These are phyloP conservation scores for Archips xylosteana DNA, from an alignment of 2,888 invertebrate species.

Conservation along the genomic window DNA sequence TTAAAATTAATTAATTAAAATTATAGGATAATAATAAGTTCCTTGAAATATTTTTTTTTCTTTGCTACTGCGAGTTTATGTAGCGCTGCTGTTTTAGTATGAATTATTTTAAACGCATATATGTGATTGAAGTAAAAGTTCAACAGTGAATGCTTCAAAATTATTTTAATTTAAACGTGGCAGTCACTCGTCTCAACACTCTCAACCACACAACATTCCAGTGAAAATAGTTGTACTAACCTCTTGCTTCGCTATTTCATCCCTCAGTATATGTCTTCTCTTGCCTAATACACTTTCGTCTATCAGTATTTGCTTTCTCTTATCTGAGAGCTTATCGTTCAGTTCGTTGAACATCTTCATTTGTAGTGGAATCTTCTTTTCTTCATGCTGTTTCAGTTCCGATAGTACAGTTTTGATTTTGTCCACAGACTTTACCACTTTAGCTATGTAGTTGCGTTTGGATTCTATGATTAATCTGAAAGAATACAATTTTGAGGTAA, in stretches of 20 bases:
- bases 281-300: slow-evolving; percentile 77
- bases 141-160: no score
- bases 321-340: slow-evolving; percentile 78
- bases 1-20: no score
- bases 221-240: slow-evolving; percentile 48
- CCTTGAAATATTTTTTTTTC: no score
- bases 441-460: slow-evolving; percentile 73
- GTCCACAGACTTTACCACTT: slow-evolving; percentile 78
- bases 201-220: no score
- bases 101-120: no score
- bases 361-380: slow-evolving; percentile 82
- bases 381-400: slow-evolving; percentile 84
- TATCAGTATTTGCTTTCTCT: slow-evolving; percentile 75
- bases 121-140: no score
- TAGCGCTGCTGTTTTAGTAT: no score
- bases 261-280: slow-evolving; percentile 84
- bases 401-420: slow-evolving; percentile 47
- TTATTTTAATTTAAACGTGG: no score
- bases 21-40: no score
- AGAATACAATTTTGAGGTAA: slow-evolving; percentile 18
- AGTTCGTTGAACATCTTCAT: slow-evolving; percentile 80
- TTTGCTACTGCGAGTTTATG: no score
- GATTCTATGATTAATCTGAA: slow-evolving; percentile 71
- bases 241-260: slow-evolving; percentile 86
- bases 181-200: no score